Percentiles rank a stretch among this genome's conserved stretches.
phyloP scores from a whole-genome alignment of 2,888 invertebrate genomes.

The Zele albiditarsus region DNA sequence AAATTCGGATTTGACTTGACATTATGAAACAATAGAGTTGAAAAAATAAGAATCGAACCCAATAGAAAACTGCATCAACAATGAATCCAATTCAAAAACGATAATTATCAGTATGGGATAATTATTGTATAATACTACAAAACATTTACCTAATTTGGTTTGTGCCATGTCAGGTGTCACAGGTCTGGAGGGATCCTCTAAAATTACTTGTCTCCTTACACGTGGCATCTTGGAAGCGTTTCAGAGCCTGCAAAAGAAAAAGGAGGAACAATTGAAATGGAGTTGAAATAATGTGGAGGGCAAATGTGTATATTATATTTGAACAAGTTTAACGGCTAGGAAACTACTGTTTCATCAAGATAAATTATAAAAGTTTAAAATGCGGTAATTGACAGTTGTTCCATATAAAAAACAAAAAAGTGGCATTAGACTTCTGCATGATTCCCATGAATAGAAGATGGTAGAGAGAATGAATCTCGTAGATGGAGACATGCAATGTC shows the following conservation, averaged over 20 bases:
- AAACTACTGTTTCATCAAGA: background rate
- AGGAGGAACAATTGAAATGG: background rate
- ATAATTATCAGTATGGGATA: background rate
- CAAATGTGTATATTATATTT: background rate
- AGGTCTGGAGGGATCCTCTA: slow-evolving; percentile 71
- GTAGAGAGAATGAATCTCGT: slow-evolving; percentile 34
- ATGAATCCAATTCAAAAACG: slow-evolving; percentile 13
- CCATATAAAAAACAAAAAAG: background rate
- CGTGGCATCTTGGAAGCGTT: slow-evolving; percentile 66
- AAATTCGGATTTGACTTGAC: slow-evolving; percentile 67
- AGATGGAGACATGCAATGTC: slow-evolving; percentile 36
- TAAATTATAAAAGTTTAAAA: background rate
- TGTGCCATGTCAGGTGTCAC: slow-evolving; percentile 71
- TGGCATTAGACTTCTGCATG: slow-evolving; percentile 2
- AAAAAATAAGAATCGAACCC: slow-evolving; percentile 31
- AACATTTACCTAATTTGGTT: slow-evolving; percentile 66
- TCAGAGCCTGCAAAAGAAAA: slow-evolving; percentile 43
- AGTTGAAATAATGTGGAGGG: background rate
- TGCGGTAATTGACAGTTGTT: background rate
- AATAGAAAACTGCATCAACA: background rate
- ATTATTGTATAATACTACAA: too few species aligned
- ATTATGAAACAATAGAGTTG: slow-evolving; percentile 13
- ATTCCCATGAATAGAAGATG: slow-evolving; percentile 34
- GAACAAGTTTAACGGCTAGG: background rate
- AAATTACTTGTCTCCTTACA: slow-evolving; percentile 70